phyloP scores from a whole-genome alignment of 2,888 invertebrate species.

The Ectropis crepuscularia region DNA sequence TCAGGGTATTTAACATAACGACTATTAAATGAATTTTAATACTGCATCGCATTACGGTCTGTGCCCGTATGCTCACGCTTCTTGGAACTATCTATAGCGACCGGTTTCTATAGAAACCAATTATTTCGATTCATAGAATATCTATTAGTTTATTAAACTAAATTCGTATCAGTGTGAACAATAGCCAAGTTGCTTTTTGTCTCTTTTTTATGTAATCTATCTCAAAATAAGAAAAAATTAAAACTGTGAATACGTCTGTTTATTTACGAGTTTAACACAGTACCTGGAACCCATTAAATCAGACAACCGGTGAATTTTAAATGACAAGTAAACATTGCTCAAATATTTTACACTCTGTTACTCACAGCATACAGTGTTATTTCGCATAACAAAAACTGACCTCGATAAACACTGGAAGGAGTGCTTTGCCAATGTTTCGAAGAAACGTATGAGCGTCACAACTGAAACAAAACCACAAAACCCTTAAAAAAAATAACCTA shows the following conservation, averaged over 20 bases:
- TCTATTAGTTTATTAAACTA: constrained; percentile 6
- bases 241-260: constrained; percentile 47
- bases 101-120: constrained; percentile 16
- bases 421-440: constrained; percentile 42
- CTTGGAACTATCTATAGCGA: constrained; percentile 21
- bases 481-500: too few relatives aligned
- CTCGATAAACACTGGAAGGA: constrained; percentile 37
- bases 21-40: constrained; percentile 14
- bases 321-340: constrained; percentile 38
- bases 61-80: constrained; percentile 13
- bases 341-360: constrained; percentile 36
- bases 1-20: constrained; percentile 20
- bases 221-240: not conserved
- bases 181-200: not conserved
- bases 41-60: constrained; percentile 9
- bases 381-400: constrained; percentile 28
- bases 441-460: constrained; percentile 35
- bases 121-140: constrained; percentile 14
- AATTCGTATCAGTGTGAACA: not conserved
- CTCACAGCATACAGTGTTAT: constrained; percentile 27
- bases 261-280: constrained; percentile 54
- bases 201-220: not conserved
- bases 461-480: constrained; percentile 19
- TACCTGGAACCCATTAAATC: constrained; percentile 64
- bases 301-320: constrained; percentile 61